phyloP scores from a whole-genome alignment of 2,113 vertebrate genomes.

The Budorcas taxicolor region DNA sequence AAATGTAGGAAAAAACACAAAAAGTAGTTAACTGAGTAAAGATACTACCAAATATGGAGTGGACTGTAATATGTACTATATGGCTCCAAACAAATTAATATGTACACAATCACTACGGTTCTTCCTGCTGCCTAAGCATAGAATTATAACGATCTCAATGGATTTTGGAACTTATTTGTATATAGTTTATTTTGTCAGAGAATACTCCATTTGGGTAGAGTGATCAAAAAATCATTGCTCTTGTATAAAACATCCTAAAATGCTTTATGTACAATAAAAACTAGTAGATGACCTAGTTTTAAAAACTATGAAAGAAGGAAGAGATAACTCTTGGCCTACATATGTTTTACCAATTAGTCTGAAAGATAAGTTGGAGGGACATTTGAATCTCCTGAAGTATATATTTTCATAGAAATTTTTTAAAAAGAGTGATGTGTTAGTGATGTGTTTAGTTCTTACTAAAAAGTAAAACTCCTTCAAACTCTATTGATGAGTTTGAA shows the following conservation, averaged over 20 bases:
- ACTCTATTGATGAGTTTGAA: not conserved
- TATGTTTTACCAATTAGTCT: not conserved
- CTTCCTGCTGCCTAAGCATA: not conserved
- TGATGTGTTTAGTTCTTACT: not conserved
- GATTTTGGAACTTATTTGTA: not conserved
- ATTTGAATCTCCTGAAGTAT: not conserved
- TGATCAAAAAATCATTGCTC: not conserved
- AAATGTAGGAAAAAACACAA: not conserved
- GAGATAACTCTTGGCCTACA: not conserved
- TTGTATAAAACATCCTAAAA: not conserved
- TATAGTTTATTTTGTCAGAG: not conserved
- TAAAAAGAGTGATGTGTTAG: not conserved
- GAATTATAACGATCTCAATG: not conserved
- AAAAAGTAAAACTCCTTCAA: not conserved
- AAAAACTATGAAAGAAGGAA: not conserved
- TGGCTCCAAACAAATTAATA: not conserved
- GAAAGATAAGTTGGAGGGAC: not conserved
- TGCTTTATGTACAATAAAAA: not conserved
- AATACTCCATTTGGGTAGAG: not conserved
- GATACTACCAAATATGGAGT: not conserved
- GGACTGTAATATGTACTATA: not conserved
- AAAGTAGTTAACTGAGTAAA: not conserved
- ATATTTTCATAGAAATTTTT: not conserved
- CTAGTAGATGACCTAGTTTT: not conserved
- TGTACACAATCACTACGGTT: accelerated